Conservation (phyloP, 1,140 invertebrate species). For the Papilio polytes region DNA sequence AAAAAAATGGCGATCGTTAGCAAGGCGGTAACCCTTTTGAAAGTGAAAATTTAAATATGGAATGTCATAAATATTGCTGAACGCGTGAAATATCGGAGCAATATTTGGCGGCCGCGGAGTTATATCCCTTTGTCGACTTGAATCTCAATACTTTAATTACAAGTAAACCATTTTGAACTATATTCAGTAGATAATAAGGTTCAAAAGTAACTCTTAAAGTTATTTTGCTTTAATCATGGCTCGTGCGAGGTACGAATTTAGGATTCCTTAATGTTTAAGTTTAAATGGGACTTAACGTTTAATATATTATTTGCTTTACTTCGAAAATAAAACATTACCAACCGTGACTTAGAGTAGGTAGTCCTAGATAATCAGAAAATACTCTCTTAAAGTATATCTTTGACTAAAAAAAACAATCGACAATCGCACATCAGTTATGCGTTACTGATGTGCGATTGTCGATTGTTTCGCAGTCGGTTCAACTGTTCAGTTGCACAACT, state of each 20-base stretch:
- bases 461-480: no score
- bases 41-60: conserved; percentile 62
- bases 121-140: conserved; percentile 52
- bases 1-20: conserved; percentile 64
- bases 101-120: conserved; percentile 46
- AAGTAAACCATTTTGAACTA: conserved; percentile 39
- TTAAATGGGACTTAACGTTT: background rate
- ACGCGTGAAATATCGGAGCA: conserved; percentile 54
- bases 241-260: conserved; percentile 42
- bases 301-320: background rate
- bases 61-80: conserved; percentile 66
- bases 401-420: no score
- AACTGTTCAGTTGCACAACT: no score
- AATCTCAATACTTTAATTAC: conserved; percentile 16
- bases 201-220: conserved; percentile 39
- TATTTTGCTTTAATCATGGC: conserved; percentile 41
- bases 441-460: no score
- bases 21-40: conserved; percentile 68
- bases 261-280: background rate
- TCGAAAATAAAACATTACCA: no score
- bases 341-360: no score
- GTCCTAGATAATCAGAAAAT: no score
- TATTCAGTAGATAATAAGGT: conserved; percentile 22
- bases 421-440: no score
- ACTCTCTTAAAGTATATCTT: no score